Conservation (phyloP, 2,113 vertebrate genomes). For the Zosterops borbonicus region DNA sequence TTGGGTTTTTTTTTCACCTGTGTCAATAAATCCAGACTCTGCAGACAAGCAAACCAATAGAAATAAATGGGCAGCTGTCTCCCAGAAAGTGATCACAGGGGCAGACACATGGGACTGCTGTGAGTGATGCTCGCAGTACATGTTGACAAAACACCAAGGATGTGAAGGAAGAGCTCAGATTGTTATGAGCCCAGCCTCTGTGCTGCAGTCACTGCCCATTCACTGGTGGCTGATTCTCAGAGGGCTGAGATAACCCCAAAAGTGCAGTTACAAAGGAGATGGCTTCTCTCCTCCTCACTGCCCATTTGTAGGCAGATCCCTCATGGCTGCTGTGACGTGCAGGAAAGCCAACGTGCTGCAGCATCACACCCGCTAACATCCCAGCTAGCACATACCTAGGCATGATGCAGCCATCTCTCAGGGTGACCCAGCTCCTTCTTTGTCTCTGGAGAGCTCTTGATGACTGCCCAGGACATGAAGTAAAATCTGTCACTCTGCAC, state of each 20-base stretch:
- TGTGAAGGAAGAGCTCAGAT: not conserved
- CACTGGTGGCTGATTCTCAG: not conserved
- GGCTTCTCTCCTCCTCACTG: not conserved
- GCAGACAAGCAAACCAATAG: not conserved
- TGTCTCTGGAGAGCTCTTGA: not conserved
- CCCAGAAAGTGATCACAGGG: not conserved
- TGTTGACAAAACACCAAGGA: not conserved
- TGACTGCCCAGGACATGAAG: rapidly evolving
- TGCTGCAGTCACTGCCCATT: not conserved
- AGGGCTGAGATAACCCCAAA: not conserved
- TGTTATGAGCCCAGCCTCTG: not conserved
- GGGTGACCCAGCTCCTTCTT: not conserved
- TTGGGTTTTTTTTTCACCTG: not conserved
- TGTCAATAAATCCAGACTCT: not conserved
- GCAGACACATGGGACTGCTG: not conserved
- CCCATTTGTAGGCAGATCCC: rapidly evolving
- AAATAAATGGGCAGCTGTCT: not conserved
- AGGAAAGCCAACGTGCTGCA: not conserved
- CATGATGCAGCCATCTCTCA: not conserved
- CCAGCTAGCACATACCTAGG: not conserved
- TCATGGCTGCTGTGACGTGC: not conserved
- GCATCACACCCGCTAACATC: not conserved
- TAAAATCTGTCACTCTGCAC: not conserved
- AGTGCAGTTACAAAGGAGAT: not conserved
- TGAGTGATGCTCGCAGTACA: not conserved